These are phyloP conservation scores for Rhynchonema sp. DNA, from an alignment of 2,888 invertebrate species.

Conservation along the genomic window DNA sequence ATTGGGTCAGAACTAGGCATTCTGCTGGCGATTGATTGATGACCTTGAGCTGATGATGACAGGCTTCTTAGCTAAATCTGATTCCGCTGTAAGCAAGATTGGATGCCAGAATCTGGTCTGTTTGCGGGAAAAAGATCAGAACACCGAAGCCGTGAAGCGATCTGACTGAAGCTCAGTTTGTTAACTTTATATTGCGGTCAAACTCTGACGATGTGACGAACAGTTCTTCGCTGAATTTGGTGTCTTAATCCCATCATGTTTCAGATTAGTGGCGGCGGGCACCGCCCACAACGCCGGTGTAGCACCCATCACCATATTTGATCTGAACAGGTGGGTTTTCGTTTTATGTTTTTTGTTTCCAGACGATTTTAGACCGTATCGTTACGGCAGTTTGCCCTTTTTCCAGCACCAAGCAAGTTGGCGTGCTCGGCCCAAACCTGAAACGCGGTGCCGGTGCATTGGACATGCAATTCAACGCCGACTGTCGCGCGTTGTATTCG, in stretches of 20 bases:
- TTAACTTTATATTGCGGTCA: no score
- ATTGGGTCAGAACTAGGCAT: not conserved
- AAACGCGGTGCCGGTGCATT: not conserved
- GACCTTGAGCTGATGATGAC: not conserved
- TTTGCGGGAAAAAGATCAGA: no score
- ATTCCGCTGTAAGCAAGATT: no score
- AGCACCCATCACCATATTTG: not conserved
- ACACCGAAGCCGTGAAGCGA: no score
- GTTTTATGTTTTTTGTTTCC: not conserved
- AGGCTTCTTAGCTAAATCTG: no score
- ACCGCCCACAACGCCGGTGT: not conserved
- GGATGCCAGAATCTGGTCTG: not conserved
- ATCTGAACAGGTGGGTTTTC: not conserved
- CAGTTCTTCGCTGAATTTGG: no score
- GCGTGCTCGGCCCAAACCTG: not conserved
- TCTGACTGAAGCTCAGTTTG: no score
- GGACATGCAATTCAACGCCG: not conserved
- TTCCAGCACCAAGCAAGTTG: not conserved
- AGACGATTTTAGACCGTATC: no score
- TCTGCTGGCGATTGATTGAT: not conserved
- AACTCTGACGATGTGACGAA: no score
- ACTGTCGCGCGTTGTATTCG: not conserved
- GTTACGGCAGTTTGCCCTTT: no score
- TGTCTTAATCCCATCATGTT: not conserved
- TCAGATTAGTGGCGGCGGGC: not conserved